Evolutionary conservation across 2,113 vertebrate genomes (phyloP), one percentile per base, ranked within the genome.

Genomic region (Oryzias woworae): DNA sequence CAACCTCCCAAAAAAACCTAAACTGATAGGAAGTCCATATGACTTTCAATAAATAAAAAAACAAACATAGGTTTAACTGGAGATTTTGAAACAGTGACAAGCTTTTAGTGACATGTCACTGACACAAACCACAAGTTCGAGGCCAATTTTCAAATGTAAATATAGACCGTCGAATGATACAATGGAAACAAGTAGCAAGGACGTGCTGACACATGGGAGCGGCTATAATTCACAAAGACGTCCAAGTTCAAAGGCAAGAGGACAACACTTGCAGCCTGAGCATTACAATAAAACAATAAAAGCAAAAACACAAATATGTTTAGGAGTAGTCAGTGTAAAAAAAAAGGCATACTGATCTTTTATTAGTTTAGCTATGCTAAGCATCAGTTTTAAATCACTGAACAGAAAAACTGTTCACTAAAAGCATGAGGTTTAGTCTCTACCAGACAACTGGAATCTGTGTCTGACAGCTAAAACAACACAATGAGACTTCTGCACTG

Each of bases 231-330:
- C 53, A 57, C 44, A 24, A 53, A 52, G 45, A 18, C 7, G 70
- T 42, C 26, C 58, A 58, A 70, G 74, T 83, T 87, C 76, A 85
- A 64, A 67, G 62, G 28, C 53, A 80, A 75, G 52, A 73, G 56
- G 57, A 51, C 16, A 42, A 22, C 62, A 50, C 45, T 53, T 45
- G 44, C 16, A 17, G 0, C 43, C 15, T 55, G 43, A 44, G 55
- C 36, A 42, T 73, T 65, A 65, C 62, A 75, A n/a, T 10, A 31
- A 1, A 16, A 14, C 4, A 17, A 18, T 4, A n/a, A 61, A 20
- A 2, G 41, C 0, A 48, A 15, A 41, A 57, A 15, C 15, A 10
- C 5, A 43, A 44, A 2, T 23, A 14, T 7, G 2, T 28, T 41
- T n/a, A 7, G 53, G 24, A 53, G 7, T 2, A 20, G 12, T 12